Evolutionary conservation across 1,140 invertebrate genomes (phyloP).

Genomic region (Drosophila lowei): DNA sequence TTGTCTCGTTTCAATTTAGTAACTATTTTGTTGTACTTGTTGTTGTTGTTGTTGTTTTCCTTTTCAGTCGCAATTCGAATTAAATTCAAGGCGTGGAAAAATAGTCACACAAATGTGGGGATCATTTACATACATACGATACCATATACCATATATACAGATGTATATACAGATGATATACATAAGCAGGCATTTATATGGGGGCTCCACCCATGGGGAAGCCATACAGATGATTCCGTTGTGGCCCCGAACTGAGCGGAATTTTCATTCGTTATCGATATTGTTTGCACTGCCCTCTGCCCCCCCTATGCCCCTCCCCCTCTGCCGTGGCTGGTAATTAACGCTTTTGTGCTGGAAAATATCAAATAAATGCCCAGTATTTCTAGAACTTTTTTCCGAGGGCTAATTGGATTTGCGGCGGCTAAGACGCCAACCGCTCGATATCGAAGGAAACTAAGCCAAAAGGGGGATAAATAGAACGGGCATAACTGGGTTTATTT

Average conservation of each 20-base stretch:
- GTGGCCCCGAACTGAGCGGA: conserved; percentile 36
- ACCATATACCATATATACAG: conserved; percentile 10
- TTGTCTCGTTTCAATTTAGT: conserved; percentile 52
- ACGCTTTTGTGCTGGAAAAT: conserved; percentile 34
- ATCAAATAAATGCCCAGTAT: conserved; percentile 56
- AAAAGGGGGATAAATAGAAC: conserved; percentile 2
- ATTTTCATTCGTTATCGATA: conserved; percentile 73
- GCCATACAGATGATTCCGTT: conserved; percentile 51
- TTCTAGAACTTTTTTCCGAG: conserved; percentile 18
- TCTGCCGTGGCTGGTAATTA: conserved; percentile 30
- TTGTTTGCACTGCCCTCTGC: conserved; percentile 50
- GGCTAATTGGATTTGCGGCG: conserved; percentile 61
- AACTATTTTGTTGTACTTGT: conserved; percentile 43
- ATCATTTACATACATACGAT: conserved; percentile 24
- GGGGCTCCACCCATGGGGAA: conserved; percentile 35
- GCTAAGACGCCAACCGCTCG: conserved; percentile 1
- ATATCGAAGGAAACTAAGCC: not conserved
- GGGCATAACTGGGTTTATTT: too few species aligned
- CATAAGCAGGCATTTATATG: conserved; percentile 59
- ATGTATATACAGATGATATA: conserved; percentile 40
- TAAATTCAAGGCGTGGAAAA: conserved; percentile 77
- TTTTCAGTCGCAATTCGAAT: conserved; percentile 41
- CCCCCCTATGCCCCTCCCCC: not conserved
- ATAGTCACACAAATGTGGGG: conserved; percentile 59
- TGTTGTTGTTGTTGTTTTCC: conserved; percentile 54